Base-by-base conservation (phyloP, 2,113 vertebrate genomes). In the Laticauda laticaudata region DNA sequence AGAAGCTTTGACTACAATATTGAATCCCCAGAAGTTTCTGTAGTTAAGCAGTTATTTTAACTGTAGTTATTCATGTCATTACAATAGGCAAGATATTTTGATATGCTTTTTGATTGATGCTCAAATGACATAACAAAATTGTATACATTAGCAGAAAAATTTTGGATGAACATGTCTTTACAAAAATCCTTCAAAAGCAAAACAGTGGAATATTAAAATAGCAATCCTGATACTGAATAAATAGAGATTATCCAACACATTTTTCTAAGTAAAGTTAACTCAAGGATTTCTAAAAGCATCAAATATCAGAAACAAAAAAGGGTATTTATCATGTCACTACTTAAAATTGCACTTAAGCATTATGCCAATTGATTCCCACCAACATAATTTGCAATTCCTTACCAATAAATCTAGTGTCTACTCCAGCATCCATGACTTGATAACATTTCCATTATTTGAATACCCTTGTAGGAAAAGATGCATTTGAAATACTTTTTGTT, bases 391-490 rank as follows among this genome's bases (percentile, higher is more conserved):
- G 8, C 10, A 7, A 53, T 4, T 1, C 1, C 7, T 55, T 0
- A 0, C 0, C 48, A 4, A 7, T 87, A 81, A 61, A 11, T 23
- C 69, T 45, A 55, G 53, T 89, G 91, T 86, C 14, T 21, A 9
- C 34, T 55, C 29, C 34, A 54, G 54, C 51, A 89, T 93, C 48
- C 90, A 87, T 55, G 0, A 93, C 0, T 0, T 54, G 87, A 92
- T 15, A 53, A 90, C 24, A 45, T 34, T 54, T 43, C 0, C 8
- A 53, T 91, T 0, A 90, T 0, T 0, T 75, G 85, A 48, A 69
- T 92, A 53, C 10, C 48, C 29, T 48, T 5, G 34, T 64, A 39
- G 14, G n/a, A 86, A 88, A 88, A 75, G 34, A 61, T n/a, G 1
- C 11, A 23, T 86, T 12, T 75, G 92, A 95, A 87, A 56, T 12